Percentiles rank a stretch among this genome's conserved stretches.
phyloP scores from a whole-genome alignment of 2,888 invertebrate genomes.

The Empis stercorea region DNA sequence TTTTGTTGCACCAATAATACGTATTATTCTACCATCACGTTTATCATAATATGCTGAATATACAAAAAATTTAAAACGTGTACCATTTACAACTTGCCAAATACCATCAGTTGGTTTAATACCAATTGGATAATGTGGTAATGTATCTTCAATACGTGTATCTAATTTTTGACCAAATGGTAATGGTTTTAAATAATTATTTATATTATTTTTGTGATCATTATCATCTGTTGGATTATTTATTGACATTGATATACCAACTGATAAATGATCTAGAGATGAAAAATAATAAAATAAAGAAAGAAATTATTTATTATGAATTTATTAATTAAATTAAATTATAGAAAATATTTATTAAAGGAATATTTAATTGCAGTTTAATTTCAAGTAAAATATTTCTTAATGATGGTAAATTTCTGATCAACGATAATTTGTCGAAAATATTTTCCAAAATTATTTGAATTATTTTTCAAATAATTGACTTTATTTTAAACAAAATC shows the following conservation, averaged over 20 bases:
- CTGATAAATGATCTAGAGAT: slow-evolving; percentile 15
- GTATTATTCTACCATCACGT: slow-evolving; percentile 52
- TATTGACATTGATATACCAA: slow-evolving; percentile 16
- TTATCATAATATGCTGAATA: slow-evolving; percentile 83
- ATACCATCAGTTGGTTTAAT: slow-evolving; percentile 57
- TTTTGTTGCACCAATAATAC: slow-evolving; percentile 79
- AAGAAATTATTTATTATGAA: too few species aligned
- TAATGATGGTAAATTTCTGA: too few species aligned
- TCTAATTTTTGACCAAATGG: slow-evolving; percentile 35
- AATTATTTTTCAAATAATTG: too few species aligned
- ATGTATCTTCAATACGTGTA: slow-evolving; percentile 35
- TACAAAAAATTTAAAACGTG: slow-evolving; percentile 74
- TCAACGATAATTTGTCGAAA: too few species aligned
- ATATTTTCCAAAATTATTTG: too few species aligned
- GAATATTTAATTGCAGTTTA: too few species aligned
- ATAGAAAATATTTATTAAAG: too few species aligned
- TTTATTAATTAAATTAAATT: too few species aligned
- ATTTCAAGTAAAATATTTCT: too few species aligned
- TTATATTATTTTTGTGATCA: slow-evolving; percentile 13
- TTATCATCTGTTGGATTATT: slow-evolving; percentile 16
- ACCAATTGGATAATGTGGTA: slow-evolving; percentile 51
- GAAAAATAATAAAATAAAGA: not conserved
- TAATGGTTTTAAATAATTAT: slow-evolving; percentile 26
- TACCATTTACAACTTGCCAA: slow-evolving; percentile 51
- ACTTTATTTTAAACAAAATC: too few species aligned